Conservation (phyloP, 2,113 vertebrate species). For the Panurus biarmicus region DNA sequence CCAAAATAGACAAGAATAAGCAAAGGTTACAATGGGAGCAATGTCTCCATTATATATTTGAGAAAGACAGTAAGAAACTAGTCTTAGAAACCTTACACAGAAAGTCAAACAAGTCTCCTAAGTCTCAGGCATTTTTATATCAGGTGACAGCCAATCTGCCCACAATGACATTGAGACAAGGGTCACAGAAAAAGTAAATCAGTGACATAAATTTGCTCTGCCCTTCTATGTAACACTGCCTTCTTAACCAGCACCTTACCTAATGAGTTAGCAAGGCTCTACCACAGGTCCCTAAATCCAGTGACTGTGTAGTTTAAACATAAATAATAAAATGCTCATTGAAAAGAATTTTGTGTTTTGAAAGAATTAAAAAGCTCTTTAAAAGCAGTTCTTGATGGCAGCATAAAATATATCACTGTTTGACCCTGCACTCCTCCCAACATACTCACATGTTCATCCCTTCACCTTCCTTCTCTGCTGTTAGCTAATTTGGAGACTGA, state of each 20-base stretch:
- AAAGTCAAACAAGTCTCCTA: neutral
- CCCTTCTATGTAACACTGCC: neutral
- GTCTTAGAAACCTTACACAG: neutral
- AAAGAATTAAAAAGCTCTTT: neutral
- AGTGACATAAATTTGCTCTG: neutral
- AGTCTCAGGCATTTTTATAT: neutral
- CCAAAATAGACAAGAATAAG: neutral
- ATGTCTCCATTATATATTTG: neutral
- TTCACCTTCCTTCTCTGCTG: neutral
- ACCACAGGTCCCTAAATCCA: neutral
- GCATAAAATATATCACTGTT: neutral
- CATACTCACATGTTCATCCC: neutral
- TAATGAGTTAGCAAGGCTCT: neutral
- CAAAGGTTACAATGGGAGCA: neutral
- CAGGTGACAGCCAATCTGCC: neutral
- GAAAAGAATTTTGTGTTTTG: neutral
- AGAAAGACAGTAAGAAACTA: neutral
- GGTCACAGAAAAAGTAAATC: neutral
- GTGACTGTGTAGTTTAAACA: neutral
- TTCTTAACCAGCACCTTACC: neutral
- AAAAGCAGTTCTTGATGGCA: neutral
- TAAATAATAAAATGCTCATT: neutral
- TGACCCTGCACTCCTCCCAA: neutral
- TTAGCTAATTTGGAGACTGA: neutral
- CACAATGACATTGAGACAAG: neutral